Evolutionary conservation across 2,888 invertebrate genomes (phyloP).

Genomic region (Melanophora roralis): DNA sequence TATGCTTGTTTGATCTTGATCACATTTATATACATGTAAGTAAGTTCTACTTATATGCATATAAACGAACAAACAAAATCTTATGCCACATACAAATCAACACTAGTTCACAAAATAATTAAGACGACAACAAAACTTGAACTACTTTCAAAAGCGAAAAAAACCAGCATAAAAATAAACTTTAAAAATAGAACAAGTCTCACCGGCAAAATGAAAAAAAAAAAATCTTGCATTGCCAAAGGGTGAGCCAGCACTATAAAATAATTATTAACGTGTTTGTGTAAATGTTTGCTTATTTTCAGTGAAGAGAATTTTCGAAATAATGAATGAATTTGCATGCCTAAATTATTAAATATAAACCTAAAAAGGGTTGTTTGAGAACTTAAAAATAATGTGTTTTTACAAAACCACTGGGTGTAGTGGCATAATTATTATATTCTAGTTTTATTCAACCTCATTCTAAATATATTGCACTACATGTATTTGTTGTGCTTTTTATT

Average conservation of each 20-base stretch:
- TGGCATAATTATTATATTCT: slow-evolving; percentile 3
- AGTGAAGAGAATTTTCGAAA: slow-evolving; percentile 17
- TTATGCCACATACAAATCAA: slow-evolving; percentile 47
- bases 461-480: not conserved
- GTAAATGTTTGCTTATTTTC: not conserved
- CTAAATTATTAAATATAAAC: too few species aligned
- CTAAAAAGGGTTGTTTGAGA: too few species aligned
- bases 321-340: slow-evolving; percentile 31
- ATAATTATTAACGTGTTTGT: not conserved
- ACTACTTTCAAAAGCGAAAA: slow-evolving; percentile 58
- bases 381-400: slow-evolving; percentile 21
- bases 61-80: not conserved
- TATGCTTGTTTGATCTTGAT: too few species aligned
- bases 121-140: slow-evolving; percentile 60
- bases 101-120: slow-evolving; percentile 52
- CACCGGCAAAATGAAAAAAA: not conserved
- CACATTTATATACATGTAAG: not conserved
- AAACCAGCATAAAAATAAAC: not conserved
- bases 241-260: not conserved
- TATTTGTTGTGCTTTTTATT: not conserved
- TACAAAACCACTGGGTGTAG: not conserved
- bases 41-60: slow-evolving; percentile 19
- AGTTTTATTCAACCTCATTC: not conserved
- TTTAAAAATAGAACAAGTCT: slow-evolving; percentile 22
- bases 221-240: not conserved